Evolutionary conservation across 2,888 invertebrate species (phyloP), one percentile per base, ranked within the genome.

Genomic region (Watsonalla binaria): DNA sequence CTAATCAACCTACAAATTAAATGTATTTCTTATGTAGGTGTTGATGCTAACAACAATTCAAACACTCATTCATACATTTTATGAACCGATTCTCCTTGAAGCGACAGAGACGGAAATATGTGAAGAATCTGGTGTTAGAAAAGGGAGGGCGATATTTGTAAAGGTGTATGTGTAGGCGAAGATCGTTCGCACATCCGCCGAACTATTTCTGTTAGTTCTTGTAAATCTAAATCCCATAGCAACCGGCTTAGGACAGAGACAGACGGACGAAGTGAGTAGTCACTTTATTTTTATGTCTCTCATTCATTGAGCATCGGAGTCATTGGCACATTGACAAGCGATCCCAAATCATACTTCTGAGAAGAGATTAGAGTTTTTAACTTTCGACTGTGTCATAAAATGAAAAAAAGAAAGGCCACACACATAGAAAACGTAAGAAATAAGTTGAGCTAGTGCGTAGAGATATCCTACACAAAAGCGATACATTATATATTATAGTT

Each of bases 41-140:
- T 42, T 52, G 47, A 55, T 54, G 53, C 54, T 13, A 58, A 51
- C 34, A 51, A 52, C 42, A 42, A 58, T 53, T 54, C 63, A 54
- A 62, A 63, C 65, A 72, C 68, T 72, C 77, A 79, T 79, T 78
- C 74, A 76, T 72, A 60, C 37, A 65, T 63, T 76, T 80, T 77
- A 80, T 74, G 65, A 74, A 74, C 70, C 51, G 45, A 75, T 55
- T 71, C 74, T 72, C 80, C 81, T 82, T 82, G 81, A 76, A 63
- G 65, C 71, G 54, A 45, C 46, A 56, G 61, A 65, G 68, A 67
- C 14, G 51, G 13, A 14, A 14, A 37, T 14, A 35, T 15, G 11
- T 15, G 5, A 39, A 49, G 53, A 59, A 51, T 51, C 58, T 52
- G 57, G 64, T 58, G 64, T 65, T 63, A 46, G 59, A 64, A 52